A percentile compares a stretch with the other conserved stretches of the same genome.
Evolutionary conservation across 2,113 vertebrate genomes (phyloP).

Genomic region (Campylomormyrus numenius): DNA sequence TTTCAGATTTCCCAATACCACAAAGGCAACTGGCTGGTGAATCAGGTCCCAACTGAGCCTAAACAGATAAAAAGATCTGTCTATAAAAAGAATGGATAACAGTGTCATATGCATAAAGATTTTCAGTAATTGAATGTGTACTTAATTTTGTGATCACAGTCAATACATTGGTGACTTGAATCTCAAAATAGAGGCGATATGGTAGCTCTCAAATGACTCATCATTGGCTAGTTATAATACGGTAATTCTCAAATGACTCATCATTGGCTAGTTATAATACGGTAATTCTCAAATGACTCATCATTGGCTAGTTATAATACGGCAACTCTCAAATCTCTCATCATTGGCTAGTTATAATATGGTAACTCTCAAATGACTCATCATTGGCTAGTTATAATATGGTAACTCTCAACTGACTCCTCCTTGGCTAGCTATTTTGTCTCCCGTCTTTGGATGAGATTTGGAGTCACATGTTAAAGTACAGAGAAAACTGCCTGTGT

Average conservation of each 20-base stretch:
- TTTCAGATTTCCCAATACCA: conserved; percentile 17
- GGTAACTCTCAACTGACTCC: not conserved
- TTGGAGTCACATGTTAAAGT: not conserved
- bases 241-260: not conserved
- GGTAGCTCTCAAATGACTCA: not conserved
- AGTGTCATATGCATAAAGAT: not conserved
- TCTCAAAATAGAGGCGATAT: not conserved
- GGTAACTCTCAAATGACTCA: not conserved
- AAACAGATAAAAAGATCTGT: not conserved
- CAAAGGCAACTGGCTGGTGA: not conserved
- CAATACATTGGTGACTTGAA: not conserved
- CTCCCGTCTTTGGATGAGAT: not conserved
- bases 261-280: not conserved
- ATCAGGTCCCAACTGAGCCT: not conserved
- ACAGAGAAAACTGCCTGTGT: not conserved
- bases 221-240: not conserved
- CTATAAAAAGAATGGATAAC: not conserved
- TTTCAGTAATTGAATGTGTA: not conserved
- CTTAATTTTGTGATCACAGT: not conserved
- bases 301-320: not conserved
- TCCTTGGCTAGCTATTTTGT: not conserved
- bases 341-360: not conserved
- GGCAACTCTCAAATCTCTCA: not conserved
- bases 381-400: too few species aligned
- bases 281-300: not conserved